A percentile compares a stretch with the other conserved stretches of the same genome.
Evolutionary conservation across 1,140 invertebrate genomes (phyloP).

Genomic region (Drosophila nasuta): DNA sequence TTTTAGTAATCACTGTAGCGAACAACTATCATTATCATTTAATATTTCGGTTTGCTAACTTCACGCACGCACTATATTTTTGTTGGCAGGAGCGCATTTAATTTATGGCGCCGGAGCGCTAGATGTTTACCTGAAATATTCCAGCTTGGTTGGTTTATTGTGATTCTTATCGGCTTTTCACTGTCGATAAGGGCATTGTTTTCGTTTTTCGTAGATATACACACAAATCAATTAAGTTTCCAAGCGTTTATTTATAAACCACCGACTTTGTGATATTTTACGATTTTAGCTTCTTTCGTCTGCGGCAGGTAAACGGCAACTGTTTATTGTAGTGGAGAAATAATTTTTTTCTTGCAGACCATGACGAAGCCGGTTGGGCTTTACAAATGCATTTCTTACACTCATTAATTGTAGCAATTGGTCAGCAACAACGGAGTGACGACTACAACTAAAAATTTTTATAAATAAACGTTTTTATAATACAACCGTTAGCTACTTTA

Average conservation of each 20-base stretch:
- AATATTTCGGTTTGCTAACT: conserved; percentile 9
- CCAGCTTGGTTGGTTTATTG: conserved; percentile 6
- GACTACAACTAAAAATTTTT: neutral
- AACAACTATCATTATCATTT: conserved; percentile 14
- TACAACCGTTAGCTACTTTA: neutral
- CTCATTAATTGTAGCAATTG: conserved; percentile 21
- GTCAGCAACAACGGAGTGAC: neutral
- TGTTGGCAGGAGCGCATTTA: conserved; percentile 45
- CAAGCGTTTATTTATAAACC: conserved; percentile 3
- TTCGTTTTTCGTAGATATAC: neutral
- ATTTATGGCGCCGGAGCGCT: conserved; percentile 20
- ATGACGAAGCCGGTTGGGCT: conserved; percentile 15
- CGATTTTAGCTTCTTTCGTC: conserved; percentile 8
- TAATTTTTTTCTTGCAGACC: conserved; percentile 9
- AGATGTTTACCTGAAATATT: conserved; percentile 24
- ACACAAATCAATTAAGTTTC: neutral
- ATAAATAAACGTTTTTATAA: neutral
- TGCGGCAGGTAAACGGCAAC: conserved; percentile 5
- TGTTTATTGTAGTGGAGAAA: conserved; percentile 5
- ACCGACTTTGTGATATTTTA: conserved; percentile 1
- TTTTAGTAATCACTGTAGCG: conserved; percentile 23
- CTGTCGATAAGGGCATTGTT: conserved; percentile 37
- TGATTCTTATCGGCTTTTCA: conserved; percentile 44
- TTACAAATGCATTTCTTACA: conserved; percentile 28
- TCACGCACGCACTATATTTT: conserved; percentile 9